Evolutionary conservation across 2,888 invertebrate genomes (phyloP), one percentile per base, ranked within the genome.

Genomic region (Drosophila nr. perissopoda): DNA sequence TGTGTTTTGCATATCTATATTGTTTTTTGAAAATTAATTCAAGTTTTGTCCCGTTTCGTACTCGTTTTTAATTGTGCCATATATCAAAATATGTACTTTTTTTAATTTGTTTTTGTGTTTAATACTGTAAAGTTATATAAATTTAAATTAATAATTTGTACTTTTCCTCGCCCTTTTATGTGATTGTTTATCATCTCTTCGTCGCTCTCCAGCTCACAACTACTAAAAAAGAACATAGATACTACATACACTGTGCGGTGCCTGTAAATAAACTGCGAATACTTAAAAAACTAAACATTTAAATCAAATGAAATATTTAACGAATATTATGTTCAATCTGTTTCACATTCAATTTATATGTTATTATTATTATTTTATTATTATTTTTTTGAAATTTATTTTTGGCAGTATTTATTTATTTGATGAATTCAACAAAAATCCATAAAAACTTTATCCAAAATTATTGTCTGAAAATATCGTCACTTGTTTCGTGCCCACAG

Each of bases 261-360:
- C 91, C 91, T 91, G 91, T 91, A 91, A 82, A 91, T 91, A 85
- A 71, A 92, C 88, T 90, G 92, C 91, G 91, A 84, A 83, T 67
- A 79, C 61, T 70, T 51, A 75, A 74, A 69, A 74, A 70, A 75
- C 71, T 74, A 71, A 75, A 70, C 52, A 52, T 52, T 63, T 60
- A 70, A 83, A 63, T 63, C 65, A 85, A 84, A 92, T 92, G 91
- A 92, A 92, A 92, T 92, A 92, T 92, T 92, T 92, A 92, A 92
- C 91, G 91, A 92, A 91, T 79, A 52, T 33, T 65, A 58, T 85
- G 74, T 78, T 76, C 70, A 76, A 78, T 74, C 75, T 90, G 61
- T 65, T 69, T 51, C 56, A 70, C 63, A 62, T 67, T 31, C 48
- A 64, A 51, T 49, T 29, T 51, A 4, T 25, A 25, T 46, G 16